phyloP scores from a whole-genome alignment of 2,113 vertebrate species.

The Pimephales promelas region DNA sequence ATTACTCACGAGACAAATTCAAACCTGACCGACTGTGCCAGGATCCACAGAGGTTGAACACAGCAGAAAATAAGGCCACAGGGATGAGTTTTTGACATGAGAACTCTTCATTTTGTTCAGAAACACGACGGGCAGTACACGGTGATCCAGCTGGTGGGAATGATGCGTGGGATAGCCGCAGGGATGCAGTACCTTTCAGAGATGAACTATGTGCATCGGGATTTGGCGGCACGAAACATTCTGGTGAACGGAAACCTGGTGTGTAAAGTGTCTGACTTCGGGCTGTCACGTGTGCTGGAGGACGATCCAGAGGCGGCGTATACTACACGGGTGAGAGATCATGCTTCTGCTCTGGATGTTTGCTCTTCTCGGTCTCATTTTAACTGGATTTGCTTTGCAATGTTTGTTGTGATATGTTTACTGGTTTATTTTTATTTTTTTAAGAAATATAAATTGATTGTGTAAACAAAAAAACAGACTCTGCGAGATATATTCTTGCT shows the following conservation, averaged over 20 bases:
- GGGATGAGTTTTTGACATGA: conserved; percentile 20
- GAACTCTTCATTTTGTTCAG: conserved; percentile 69
- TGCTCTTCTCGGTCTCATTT: background rate
- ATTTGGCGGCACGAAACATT: conserved; percentile 96
- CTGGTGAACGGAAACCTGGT: conserved; percentile 95
- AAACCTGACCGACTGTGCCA: conserved; percentile 10
- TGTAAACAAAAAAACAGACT: background rate
- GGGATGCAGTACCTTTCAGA: conserved; percentile 98
- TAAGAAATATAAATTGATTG: background rate
- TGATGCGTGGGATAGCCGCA: conserved; percentile 92
- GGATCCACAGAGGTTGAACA: conserved; percentile 34
- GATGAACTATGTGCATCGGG: conserved; percentile 97
- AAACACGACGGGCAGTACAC: conserved; percentile 97
- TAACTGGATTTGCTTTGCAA: background rate
- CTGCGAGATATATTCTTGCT: background rate
- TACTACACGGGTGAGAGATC: conserved; percentile 78
- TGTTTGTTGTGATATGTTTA: background rate
- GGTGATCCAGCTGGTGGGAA: conserved; percentile 95
- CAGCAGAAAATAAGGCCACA: background rate
- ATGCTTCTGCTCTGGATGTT: background rate
- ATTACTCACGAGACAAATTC: conserved; percentile 36
- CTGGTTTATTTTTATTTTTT: background rate
- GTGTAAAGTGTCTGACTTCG: conserved; percentile 97
- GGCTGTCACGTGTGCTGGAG: conserved; percentile 93
- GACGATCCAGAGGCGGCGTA: conserved; percentile 96